phyloP scores from a whole-genome alignment of 2,888 invertebrate genomes.

The Cryptocephalus moraei region DNA sequence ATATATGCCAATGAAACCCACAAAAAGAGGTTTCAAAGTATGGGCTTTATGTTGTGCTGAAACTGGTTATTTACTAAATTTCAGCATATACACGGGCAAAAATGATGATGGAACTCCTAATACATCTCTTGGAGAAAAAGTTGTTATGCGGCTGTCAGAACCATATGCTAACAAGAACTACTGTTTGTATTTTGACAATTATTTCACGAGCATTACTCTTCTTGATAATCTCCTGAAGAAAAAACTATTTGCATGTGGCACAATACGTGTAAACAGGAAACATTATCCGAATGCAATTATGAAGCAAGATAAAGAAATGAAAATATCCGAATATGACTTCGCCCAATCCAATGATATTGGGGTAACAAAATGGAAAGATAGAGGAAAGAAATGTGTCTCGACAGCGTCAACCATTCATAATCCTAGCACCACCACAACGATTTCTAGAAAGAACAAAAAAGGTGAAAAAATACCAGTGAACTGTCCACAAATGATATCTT shows the following conservation, averaged over 20 bases:
- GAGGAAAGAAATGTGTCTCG: constrained; percentile 6
- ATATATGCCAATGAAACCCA: constrained; percentile 7
- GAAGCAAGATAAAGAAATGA: constrained; percentile 3
- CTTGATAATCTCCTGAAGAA: constrained; percentile 5
- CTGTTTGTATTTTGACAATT: constrained; percentile 9
- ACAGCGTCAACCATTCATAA: constrained; percentile 8
- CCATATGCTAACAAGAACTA: constrained; percentile 5
- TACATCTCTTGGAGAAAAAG: background rate
- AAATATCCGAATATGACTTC: constrained; percentile 6
- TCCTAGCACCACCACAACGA: background rate
- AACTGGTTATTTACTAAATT: constrained; percentile 7
- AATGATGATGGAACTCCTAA: constrained; percentile 1
- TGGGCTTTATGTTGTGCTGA: constrained; percentile 4
- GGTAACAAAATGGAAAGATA: constrained; percentile 9
- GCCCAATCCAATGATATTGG: constrained; percentile 7
- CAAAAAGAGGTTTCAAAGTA: constrained; percentile 5
- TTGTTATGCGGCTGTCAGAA: constrained; percentile 7
- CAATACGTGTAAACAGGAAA: too few species aligned
- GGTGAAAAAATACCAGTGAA: constrained; percentile 5
- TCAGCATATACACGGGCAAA: constrained; percentile 5
- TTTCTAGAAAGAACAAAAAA: constrained; percentile 3
- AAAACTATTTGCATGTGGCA: too few species aligned
- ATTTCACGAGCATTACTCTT: constrained; percentile 3
- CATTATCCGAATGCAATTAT: too few species aligned
- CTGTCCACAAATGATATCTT: constrained; percentile 5